Conservation (phyloP, 2,797 vertebrate genomes). For the Danio aesculapii region DNA sequence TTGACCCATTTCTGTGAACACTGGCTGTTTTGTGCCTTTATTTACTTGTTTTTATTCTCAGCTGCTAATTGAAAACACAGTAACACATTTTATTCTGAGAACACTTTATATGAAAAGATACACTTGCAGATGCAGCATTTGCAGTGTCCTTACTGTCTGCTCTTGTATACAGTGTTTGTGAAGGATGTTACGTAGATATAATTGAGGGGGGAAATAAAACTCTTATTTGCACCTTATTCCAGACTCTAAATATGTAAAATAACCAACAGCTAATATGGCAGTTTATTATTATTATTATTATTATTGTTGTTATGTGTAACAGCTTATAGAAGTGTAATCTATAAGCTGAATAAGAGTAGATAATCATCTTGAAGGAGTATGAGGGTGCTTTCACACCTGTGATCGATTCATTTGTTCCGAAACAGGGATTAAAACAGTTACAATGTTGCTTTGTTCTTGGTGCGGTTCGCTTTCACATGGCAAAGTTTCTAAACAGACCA, state of each 20-base stretch:
- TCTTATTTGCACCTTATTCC: conserved; percentile 11
- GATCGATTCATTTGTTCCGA: no score
- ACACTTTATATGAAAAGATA: background rate
- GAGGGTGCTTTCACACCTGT: no score
- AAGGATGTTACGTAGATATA: background rate
- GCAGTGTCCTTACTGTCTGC: no score
- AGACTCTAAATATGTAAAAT: background rate
- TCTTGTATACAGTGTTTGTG: background rate
- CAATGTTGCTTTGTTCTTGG: no score
- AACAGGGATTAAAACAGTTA: no score
- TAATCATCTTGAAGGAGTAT: background rate
- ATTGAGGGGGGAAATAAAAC: background rate
- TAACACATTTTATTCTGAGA: background rate
- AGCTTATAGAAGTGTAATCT: background rate
- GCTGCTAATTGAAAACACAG: background rate
- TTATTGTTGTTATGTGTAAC: no score
- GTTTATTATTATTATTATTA: no score
- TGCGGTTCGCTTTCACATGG: no score
- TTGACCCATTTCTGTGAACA: conserved; percentile 47
- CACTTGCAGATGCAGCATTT: background rate
- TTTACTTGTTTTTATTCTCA: conserved; percentile 1
- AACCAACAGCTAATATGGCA: background rate
- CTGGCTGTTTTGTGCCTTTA: conserved; percentile 41
- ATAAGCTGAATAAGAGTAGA: background rate
- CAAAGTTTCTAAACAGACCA: no score